A percentile compares a stretch with the other conserved stretches of the same genome.
phyloP scores from a whole-genome alignment of 2,113 vertebrate species.

The Plotosus lineatus region DNA sequence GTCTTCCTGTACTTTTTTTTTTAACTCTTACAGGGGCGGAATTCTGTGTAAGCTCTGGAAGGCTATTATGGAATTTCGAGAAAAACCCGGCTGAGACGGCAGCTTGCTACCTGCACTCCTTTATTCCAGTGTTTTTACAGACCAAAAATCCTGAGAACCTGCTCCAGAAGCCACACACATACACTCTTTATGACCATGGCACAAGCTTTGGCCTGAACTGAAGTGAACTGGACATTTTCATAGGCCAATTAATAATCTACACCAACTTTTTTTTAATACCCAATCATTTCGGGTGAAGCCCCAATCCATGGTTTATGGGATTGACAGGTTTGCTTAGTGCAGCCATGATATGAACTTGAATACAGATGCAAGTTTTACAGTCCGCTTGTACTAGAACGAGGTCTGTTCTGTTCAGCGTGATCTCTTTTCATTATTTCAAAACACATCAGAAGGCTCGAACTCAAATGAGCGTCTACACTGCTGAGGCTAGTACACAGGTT shows the following conservation, averaged over 20 bases:
- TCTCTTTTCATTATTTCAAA: background rate
- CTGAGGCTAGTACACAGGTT: background rate
- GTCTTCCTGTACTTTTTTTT: background rate
- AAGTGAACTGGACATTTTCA: background rate
- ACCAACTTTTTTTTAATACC: background rate
- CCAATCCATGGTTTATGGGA: background rate
- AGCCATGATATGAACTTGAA: background rate
- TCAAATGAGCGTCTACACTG: background rate
- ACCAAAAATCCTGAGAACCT: slow-evolving; percentile 24
- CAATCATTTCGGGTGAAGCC: background rate
- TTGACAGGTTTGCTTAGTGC: background rate
- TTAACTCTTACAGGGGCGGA: slow-evolving; percentile 82
- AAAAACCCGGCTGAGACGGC: slow-evolving; percentile 75
- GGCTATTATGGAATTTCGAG: slow-evolving; percentile 85
- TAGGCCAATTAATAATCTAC: background rate
- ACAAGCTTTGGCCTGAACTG: background rate
- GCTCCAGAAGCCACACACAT: background rate
- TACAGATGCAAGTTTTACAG: background rate
- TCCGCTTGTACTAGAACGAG: background rate
- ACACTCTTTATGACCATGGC: background rate
- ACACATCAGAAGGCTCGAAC: background rate
- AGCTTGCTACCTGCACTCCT: background rate
- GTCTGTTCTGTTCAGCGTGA: background rate
- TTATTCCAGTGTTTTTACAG: slow-evolving; percentile 2
- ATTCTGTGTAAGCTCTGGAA: slow-evolving; percentile 93